These are phyloP conservation scores for Kryphioiulus occultus DNA, from an alignment of 2,888 invertebrate species.

Conservation along the genomic window DNA sequence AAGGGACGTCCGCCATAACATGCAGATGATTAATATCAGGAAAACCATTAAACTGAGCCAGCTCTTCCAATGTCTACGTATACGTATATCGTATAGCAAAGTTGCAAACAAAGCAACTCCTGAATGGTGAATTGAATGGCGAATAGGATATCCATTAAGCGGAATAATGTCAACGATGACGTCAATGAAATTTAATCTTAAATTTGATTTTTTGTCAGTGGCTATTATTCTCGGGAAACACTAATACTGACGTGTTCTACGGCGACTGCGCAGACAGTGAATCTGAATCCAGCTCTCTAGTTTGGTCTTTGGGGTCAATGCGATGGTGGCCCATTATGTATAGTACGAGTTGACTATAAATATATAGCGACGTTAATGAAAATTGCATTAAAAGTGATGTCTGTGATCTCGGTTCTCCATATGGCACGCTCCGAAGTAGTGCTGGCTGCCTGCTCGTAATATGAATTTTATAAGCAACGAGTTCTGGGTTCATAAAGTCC, in stretches of 20 bases:
- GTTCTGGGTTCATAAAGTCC: slow-evolving; percentile 31
- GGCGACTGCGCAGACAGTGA: neutral
- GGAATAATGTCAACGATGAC: slow-evolving; percentile 27
- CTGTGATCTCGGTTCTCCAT: neutral
- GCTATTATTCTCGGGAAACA: neutral
- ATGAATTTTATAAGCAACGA: slow-evolving; percentile 21
- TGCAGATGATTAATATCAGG: neutral
- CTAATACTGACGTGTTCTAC: neutral
- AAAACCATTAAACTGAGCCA: neutral
- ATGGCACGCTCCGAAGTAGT: neutral
- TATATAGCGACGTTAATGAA: slow-evolving; percentile 28
- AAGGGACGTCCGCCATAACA: neutral
- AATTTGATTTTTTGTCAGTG: neutral
- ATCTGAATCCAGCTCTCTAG: neutral
- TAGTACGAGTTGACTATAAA: neutral
- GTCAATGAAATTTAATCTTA: slow-evolving; percentile 27
- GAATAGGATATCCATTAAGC: neutral
- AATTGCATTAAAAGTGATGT: slow-evolving; percentile 39
- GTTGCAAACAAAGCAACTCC: neutral
- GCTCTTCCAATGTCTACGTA: neutral
- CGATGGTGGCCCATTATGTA: neutral
- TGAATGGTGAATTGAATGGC: neutral
- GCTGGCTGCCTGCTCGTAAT: neutral
- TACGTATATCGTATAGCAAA: neutral
- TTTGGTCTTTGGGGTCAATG: neutral